Evolutionary conservation across 2,113 vertebrate genomes (phyloP).

Genomic region (Phyllostomus discolor): DNA sequence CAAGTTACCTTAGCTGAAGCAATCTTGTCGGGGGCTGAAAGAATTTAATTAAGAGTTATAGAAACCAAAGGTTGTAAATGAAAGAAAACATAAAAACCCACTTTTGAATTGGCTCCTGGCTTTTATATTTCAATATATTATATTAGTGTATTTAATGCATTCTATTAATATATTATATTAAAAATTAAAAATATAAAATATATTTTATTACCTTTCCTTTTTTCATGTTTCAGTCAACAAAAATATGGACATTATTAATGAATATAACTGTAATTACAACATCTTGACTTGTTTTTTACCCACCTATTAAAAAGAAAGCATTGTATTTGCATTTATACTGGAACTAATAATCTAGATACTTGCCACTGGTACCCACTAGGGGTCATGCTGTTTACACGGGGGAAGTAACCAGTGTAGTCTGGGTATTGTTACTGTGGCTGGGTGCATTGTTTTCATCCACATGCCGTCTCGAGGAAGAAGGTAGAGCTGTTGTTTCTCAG

Average conservation of each 20-base stretch:
- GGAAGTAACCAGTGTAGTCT: slow-evolving; percentile 54
- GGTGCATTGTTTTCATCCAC: not conserved
- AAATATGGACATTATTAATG: not conserved
- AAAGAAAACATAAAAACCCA: not conserved
- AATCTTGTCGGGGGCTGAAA: not conserved
- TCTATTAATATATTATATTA: not conserved
- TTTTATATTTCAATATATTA: not conserved
- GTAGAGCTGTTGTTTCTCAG: not conserved
- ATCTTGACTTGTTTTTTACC: not conserved
- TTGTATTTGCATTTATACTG: not conserved
- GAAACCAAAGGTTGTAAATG: slow-evolving; percentile 8
- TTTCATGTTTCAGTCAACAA: not conserved
- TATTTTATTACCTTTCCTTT: not conserved
- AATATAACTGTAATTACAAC: not conserved
- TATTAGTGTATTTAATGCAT: not conserved
- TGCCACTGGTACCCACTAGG: slow-evolving; percentile 53
- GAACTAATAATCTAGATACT: not conserved
- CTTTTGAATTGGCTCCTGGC: not conserved
- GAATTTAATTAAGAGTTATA: slow-evolving; percentile 62
- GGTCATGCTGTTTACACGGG: slow-evolving; percentile 50
- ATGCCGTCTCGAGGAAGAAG: not conserved
- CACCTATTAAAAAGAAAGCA: not conserved
- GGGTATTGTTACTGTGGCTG: not conserved
- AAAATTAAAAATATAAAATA: not conserved
- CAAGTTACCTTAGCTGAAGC: slow-evolving; percentile 39